Evolutionary conservation across 2,888 invertebrate species (phyloP), one percentile per base, ranked within the genome.

Genomic region (Bedellia somnulentella): DNA sequence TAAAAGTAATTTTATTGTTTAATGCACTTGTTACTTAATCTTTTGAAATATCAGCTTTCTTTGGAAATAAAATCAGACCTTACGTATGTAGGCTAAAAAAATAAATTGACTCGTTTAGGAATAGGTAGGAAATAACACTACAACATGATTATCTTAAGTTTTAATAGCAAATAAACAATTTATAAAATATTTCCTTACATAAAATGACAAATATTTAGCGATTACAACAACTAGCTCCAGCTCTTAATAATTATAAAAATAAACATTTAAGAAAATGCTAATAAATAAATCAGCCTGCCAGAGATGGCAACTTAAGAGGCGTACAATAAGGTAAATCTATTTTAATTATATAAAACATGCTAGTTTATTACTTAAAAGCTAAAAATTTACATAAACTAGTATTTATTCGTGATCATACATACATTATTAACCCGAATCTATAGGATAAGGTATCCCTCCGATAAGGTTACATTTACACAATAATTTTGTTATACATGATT

Each of bases 101-200:
- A n/a, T n/a, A n/a, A n/a, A n/a, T n/a, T n/a, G n/a, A n/a, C n/a
- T n/a, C n/a, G n/a, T n/a, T n/a, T n/a, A n/a, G n/a, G n/a, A n/a
- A n/a, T n/a, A n/a, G n/a, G n/a, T n/a, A n/a, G n/a, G n/a, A n/a
- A n/a, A n/a, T n/a, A n/a, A n/a, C n/a, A n/a, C n/a, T n/a, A n/a
- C n/a, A n/a, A n/a, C n/a, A n/a, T n/a, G n/a, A n/a, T n/a, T n/a
- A n/a, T n/a, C 59, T 66, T 88, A 35, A 94, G 96, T 58, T 70
- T 67, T 73, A 75, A 73, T 73, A 75, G 75, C 75, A 75, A 75
- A 73, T 73, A 73, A 73, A 75, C 75, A 73, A 71, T 71, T 67
- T 63, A 70, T 73, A 73, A 73, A 73, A 73, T 71, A 71, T 70
- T 68, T 63, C 63, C 61, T 62, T 62, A 66, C 52, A 60, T 62